Base-by-base conservation (phyloP, 2,888 invertebrate genomes). In the Hoplodrina blanda region DNA sequence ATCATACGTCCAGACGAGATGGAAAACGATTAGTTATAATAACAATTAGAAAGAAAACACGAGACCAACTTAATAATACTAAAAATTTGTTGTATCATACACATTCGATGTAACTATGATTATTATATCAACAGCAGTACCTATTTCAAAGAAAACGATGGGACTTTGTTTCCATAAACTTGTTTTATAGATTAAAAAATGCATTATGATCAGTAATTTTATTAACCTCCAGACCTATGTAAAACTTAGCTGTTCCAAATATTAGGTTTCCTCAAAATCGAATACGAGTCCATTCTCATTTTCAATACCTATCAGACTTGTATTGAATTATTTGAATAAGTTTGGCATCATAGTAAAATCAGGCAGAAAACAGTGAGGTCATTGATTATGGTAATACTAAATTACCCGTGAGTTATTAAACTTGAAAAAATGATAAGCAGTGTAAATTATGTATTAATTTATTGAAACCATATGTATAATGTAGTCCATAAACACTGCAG, bases 391-490 rank as follows among this genome's bases (percentile, higher is more conserved):
- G 41, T 7, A 20, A 10, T 3, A 30, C 4, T 20, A 11, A 65
- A 17, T 67, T n/a, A 20, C 6, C 33, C 53, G 7, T 7, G 37
- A 8, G 37, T 37, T 37, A 37, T 37, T 37, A 37, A 8, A 52
- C 53, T 54, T 59, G 10, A 11, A 37, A 80, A 78, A 78, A 78
- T 81, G 55, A 78, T 71, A 78, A 65, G 25, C 66, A 49, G 10
- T 6, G 17, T 30, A 19, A 20, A 52, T 71, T 50, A 71, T 56
- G 33, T 80, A 78, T 62, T 46, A 67, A 50, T 78, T 78, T 81
- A 78, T 78, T 80, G 50, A 75, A 75, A 74, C 54, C 67, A 73
- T 73, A 64, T 53, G 44, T 62, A 67, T 71, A 74, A 73, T 70
- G 70, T 75, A 56, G 60, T 62, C 52, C 52, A 70, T 71, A 80